Conservation (phyloP, 2,888 invertebrate species). For the Ennomos fuscantarius region DNA sequence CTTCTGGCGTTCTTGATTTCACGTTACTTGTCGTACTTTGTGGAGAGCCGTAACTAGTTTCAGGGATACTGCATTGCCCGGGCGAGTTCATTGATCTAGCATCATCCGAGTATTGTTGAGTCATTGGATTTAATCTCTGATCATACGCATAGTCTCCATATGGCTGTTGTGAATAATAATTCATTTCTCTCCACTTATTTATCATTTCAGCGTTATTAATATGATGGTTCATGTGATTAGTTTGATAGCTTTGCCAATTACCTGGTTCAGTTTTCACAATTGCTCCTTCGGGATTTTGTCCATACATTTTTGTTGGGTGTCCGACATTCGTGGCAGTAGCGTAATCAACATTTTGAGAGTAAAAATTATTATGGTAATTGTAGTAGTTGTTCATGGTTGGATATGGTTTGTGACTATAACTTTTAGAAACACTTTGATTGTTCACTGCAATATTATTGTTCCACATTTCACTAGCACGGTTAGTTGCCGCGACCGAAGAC, state of each 20-base stretch:
- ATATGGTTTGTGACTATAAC: constrained; percentile 61
- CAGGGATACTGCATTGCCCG: constrained; percentile 67
- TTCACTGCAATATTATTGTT: constrained; percentile 67
- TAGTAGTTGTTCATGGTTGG: constrained; percentile 56
- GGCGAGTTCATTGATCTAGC: constrained; percentile 65
- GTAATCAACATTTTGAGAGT: constrained; percentile 61
- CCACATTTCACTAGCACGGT: constrained; percentile 77
- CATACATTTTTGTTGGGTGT: constrained; percentile 54
- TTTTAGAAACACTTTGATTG: constrained; percentile 62
- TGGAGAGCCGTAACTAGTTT: constrained; percentile 72
- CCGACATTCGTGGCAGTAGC: constrained; percentile 51
- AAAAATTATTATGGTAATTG: constrained; percentile 64
- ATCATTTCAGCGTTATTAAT: constrained; percentile 66
- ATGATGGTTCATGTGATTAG: constrained; percentile 54
- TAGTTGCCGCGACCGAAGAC: constrained; percentile 69
- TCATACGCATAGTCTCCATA: constrained; percentile 59
- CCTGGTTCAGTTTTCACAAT: constrained; percentile 68
- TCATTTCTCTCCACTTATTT: constrained; percentile 72
- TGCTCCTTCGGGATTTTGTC: constrained; percentile 48
- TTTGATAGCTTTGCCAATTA: constrained; percentile 64
- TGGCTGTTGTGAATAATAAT: constrained; percentile 65
- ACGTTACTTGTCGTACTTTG: constrained; percentile 63
- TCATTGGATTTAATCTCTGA: constrained; percentile 51
- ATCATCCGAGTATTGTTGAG: constrained; percentile 57
- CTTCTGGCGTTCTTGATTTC: constrained; percentile 61